phyloP scores from a whole-genome alignment of 2,113 vertebrate genomes.

The Tiliqua scincoides region DNA sequence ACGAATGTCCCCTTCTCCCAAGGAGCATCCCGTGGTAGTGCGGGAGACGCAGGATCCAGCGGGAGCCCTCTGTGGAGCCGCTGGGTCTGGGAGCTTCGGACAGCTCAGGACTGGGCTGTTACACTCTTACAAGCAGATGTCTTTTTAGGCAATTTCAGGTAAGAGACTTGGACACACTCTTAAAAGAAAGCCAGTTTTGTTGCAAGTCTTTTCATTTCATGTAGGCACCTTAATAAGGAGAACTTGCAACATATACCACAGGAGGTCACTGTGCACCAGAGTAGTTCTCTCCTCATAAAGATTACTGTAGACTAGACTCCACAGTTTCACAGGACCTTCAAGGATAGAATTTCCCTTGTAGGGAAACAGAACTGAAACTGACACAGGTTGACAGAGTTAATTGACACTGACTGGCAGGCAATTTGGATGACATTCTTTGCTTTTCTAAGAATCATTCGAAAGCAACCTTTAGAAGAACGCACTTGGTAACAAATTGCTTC shows the following conservation, averaged over 20 bases:
- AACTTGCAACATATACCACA: conserved; percentile 47
- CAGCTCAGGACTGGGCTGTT: too few species aligned
- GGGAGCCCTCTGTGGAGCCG: too few species aligned
- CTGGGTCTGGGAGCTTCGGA: too few species aligned
- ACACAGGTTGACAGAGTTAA: not conserved
- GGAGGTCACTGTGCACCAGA: conserved; percentile 65
- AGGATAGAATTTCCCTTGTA: not conserved
- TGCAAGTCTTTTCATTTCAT: not conserved
- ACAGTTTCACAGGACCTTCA: not conserved
- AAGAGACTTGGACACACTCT: not conserved
- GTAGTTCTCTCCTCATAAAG: not conserved
- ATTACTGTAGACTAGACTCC: not conserved
- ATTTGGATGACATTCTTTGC: rapidly evolving
- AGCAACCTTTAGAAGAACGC: not conserved
- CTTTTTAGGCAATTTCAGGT: not conserved
- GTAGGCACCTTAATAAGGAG: not conserved
- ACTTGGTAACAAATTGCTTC: not conserved
- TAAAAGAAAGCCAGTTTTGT: not conserved
- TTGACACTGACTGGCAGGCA: not conserved
- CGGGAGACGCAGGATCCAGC: too few species aligned
- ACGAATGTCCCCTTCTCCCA: too few species aligned
- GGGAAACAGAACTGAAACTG: not conserved
- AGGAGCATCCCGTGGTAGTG: too few species aligned
- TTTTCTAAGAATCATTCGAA: not conserved
- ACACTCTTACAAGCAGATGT: too few species aligned